Evolutionary conservation across 2,113 vertebrate genomes (phyloP).

Genomic region (Muntiacus reevesi): DNA sequence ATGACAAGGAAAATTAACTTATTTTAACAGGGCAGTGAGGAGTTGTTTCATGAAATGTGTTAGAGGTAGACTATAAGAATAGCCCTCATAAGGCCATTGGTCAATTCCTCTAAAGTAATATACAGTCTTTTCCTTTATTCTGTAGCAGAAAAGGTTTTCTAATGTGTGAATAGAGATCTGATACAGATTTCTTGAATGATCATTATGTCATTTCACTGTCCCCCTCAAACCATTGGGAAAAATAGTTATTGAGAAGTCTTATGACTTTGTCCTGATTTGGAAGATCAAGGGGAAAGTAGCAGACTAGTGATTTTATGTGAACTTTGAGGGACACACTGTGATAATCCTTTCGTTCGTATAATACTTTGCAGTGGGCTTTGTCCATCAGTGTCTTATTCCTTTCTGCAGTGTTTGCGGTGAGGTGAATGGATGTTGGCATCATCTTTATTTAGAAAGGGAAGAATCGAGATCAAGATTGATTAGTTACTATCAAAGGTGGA

Average conservation of each 20-base stretch:
- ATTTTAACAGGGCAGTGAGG: not conserved
- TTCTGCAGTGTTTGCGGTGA: not conserved
- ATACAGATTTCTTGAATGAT: not conserved
- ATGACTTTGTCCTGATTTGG: slow-evolving; percentile 15
- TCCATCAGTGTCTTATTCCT: not conserved
- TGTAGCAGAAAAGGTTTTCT: not conserved
- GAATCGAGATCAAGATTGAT: not conserved
- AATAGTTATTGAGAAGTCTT: not conserved
- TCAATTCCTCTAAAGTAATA: not conserved
- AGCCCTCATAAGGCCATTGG: not conserved
- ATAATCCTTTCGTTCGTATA: not conserved
- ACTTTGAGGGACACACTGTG: not conserved
- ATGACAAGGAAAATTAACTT: not conserved
- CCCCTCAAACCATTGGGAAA: not conserved
- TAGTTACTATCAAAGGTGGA: not conserved
- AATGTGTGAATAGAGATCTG: not conserved
- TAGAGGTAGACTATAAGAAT: not conserved
- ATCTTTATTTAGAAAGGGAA: slow-evolving; percentile 16
- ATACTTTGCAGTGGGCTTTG: not conserved
- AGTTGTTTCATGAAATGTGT: not conserved
- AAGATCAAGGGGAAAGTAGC: not conserved
- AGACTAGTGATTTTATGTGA: not conserved
- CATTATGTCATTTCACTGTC: not conserved
- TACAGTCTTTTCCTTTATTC: not conserved
- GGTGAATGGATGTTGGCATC: not conserved